Evolutionary conservation across 2,113 vertebrate genomes (phyloP).

Genomic region (Ammodytes dubius): DNA sequence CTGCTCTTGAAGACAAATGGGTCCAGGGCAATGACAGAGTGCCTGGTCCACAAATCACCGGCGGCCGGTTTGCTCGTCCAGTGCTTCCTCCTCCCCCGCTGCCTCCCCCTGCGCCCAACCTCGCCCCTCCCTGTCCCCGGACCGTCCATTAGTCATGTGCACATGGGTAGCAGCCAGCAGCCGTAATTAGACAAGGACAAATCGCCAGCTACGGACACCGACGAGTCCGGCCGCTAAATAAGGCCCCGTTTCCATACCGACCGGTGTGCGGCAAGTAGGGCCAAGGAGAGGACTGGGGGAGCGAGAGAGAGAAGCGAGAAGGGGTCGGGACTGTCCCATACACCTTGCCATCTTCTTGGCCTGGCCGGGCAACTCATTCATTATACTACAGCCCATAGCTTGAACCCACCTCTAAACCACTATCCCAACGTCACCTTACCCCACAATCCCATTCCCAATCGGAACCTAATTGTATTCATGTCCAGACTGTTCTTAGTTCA

Average conservation of each 20-base stretch:
- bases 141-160: constrained; percentile 93
- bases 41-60: constrained; percentile 92
- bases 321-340: constrained; percentile 62
- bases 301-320: constrained; percentile 43
- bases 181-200: constrained; percentile 98
- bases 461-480: background rate
- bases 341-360: constrained; percentile 54
- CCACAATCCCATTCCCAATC: constrained; percentile 26
- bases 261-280: constrained; percentile 75
- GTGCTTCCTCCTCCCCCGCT: constrained; percentile 83
- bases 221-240: constrained; percentile 87
- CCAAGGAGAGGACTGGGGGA: constrained; percentile 68
- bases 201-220: constrained; percentile 84
- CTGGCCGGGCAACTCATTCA: constrained; percentile 68
- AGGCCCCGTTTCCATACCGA: constrained; percentile 87
- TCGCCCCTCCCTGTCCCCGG: constrained; percentile 83
- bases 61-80: constrained; percentile 83
- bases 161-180: constrained; percentile 90
- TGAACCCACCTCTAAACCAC: constrained; percentile 39
- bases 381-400: constrained; percentile 64
- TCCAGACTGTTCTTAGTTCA: background rate
- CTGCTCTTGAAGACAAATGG: constrained; percentile 91
- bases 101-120: constrained; percentile 80
- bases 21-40: constrained; percentile 89
- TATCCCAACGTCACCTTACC: constrained; percentile 14